These are phyloP conservation scores for Cyprinodon variegatus DNA, from an alignment of 2,113 vertebrate species.

Conservation along the genomic window DNA sequence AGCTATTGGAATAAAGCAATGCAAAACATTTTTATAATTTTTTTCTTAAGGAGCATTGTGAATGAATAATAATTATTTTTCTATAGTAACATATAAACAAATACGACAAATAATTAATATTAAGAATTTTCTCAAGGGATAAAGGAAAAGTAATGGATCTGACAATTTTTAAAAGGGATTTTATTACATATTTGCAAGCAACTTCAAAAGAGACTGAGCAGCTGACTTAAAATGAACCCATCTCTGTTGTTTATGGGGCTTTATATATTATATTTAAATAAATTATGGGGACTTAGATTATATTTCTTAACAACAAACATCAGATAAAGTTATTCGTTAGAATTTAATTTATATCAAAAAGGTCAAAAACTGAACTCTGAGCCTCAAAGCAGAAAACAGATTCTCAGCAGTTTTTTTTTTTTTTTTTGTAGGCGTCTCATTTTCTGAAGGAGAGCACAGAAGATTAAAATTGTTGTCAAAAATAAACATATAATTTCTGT, in stretches of 20 bases:
- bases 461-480: slow-evolving; percentile 88
- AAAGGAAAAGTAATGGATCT: not conserved
- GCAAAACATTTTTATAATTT: not conserved
- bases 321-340: not conserved
- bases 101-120: not conserved
- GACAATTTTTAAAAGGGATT: not conserved
- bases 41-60: not conserved
- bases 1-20: no score
- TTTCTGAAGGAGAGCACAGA: slow-evolving; percentile 82
- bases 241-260: not conserved
- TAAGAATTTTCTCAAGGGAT: not conserved
- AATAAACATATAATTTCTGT: slow-evolving; percentile 89
- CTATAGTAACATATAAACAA: not conserved
- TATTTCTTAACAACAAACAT: not conserved
- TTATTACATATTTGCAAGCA: not conserved
- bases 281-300: not conserved
- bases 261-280: not conserved
- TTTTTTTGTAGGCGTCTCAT: slow-evolving; percentile 79
- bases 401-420: slow-evolving; percentile 70
- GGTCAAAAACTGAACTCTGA: slow-evolving; percentile 53
- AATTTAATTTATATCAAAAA: slow-evolving; percentile 52
- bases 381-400: slow-evolving; percentile 61
- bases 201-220: not conserved
- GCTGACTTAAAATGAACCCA: not conserved
- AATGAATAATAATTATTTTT: no score